Evolutionary conservation across 2,888 invertebrate genomes (phyloP), one percentile per base, ranked within the genome.

Genomic region (Ephialtes manifestator): DNA sequence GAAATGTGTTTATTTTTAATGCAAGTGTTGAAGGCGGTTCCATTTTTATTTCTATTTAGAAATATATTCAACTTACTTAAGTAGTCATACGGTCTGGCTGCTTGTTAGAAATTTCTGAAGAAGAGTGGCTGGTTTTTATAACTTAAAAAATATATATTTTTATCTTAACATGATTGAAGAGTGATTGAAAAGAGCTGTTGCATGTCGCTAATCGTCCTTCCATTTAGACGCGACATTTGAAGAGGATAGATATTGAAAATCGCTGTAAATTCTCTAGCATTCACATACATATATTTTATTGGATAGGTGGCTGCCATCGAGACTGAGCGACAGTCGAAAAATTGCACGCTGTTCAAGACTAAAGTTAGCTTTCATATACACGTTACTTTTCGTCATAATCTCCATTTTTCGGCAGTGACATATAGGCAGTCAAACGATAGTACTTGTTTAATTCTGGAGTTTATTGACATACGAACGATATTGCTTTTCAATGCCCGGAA

Each of bases 401-500:
- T 51, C 11, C 18, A 1, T 67, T 53, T 46, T 76, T 55, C 55
- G 11, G 1, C 48, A 15, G n/a, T 46, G 43, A n/a, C 46, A 46
- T n/a, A 46, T 13, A 46, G 48, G 18, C 20, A 53, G 31, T 43
- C 46, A 55, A 46, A 81, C 46, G 65, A 74, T 48, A 55, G 55
- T 48, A 60, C 60, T 67, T 20, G 71, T 71, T 71, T 58, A 24
- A 67, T 71, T 67, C 39, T 43, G 18, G 28, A 71, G 53, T 72
- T 70, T 72, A 72, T 72, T 77, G 71, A 72, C 77, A 71, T 11
- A 20, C 20, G 39, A 70, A 28, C 72, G 77, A 74, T 84, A 84
- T 84, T 84, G 77, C 77, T 81, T 84, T 78, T 78, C 46, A 15
- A 84, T 81, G 68, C 53, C 71, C 74, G 72, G 53, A 53, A 53